Conservation (phyloP, 92 coral and sea anemone species). For the Parazoanthus atlanticus region DNA sequence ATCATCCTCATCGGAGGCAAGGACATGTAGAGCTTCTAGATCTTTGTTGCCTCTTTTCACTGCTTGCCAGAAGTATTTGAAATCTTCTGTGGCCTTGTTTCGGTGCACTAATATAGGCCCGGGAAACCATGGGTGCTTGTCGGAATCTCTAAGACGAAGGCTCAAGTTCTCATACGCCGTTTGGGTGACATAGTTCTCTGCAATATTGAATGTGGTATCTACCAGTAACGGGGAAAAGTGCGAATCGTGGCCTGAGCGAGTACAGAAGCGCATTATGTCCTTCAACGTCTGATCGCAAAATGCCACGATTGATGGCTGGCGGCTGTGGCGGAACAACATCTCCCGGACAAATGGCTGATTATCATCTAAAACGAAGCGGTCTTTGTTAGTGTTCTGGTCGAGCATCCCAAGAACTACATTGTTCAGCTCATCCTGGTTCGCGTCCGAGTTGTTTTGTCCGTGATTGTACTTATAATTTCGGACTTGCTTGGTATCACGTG, state of each 20-base stretch:
- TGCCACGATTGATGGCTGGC: conserved; percentile 59
- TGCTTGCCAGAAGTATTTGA: conserved; percentile 59
- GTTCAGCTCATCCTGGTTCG: conserved; percentile 38
- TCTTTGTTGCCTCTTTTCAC: conserved; percentile 44
- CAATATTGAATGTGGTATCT: conserved; percentile 43
- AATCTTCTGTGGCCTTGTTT: conserved; percentile 48
- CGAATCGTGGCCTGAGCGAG: conserved; percentile 9
- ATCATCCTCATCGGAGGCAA: conserved; percentile 50
- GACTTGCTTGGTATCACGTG: conserved; percentile 49
- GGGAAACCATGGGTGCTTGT: conserved; percentile 50
- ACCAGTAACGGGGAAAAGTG: conserved; percentile 38
- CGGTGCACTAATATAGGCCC: conserved; percentile 60
- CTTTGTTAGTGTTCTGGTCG: conserved; percentile 31
- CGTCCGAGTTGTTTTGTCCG: conserved; percentile 14
- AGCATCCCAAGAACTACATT: conserved; percentile 47
- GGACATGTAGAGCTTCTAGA: conserved; percentile 37
- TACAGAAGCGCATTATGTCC: conserved; percentile 41
- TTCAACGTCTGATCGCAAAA: conserved; percentile 35
- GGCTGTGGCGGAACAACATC: conserved; percentile 41
- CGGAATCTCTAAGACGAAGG: conserved; percentile 23
- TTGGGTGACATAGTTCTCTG: conserved; percentile 46
- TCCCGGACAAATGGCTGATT: conserved; percentile 45
- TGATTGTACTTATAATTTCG: conserved; percentile 11
- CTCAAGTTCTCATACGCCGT: conserved; percentile 41
- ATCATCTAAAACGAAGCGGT: conserved; percentile 34